These are phyloP conservation scores for Epinephelus coioides DNA, from an alignment of 2,797 vertebrate species.

Conservation along the genomic window DNA sequence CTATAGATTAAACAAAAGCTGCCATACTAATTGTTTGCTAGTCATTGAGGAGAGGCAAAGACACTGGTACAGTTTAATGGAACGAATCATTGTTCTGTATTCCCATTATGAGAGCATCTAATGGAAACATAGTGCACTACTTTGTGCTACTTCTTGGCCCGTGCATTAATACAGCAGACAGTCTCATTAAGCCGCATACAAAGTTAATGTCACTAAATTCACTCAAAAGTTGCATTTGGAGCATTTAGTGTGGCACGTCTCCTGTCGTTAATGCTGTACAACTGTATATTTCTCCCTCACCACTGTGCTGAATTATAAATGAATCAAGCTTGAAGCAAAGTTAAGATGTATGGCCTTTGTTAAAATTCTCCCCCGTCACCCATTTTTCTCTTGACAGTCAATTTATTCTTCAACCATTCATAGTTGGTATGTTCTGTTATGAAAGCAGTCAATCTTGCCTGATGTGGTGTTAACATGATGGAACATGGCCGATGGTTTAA, in stretches of 20 bases:
- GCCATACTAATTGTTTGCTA: neutral
- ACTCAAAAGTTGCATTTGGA: conserved; percentile 40
- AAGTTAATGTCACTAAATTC: conserved; percentile 47
- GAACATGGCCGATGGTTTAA: neutral
- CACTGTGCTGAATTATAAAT: conserved; percentile 72
- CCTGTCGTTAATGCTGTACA: conserved; percentile 39
- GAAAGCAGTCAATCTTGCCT: conserved; percentile 27
- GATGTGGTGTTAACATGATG: conserved; percentile 18
- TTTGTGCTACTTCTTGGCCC: neutral
- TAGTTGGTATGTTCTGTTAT: conserved; percentile 9
- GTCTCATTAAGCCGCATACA: conserved; percentile 42
- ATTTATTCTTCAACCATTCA: conserved; percentile 41
- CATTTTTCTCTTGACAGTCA: conserved; percentile 17
- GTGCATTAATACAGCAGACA: conserved; percentile 20
- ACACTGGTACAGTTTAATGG: neutral
- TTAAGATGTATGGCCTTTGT: conserved; percentile 59
- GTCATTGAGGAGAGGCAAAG: conserved; percentile 2
- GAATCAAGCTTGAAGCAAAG: conserved; percentile 53
- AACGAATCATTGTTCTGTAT: conserved; percentile 9
- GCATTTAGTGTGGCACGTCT: neutral
- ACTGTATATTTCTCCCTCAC: conserved; percentile 39
- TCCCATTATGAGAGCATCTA: conserved; percentile 12
- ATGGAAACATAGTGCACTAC: conserved; percentile 5
- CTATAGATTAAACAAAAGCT: conserved; percentile 13
- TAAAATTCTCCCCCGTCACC: conserved; percentile 42